Percentiles rank a stretch among this genome's conserved stretches.
Evolutionary conservation across 2,888 invertebrate species (phyloP).

Genomic region (Silvanus unidentatus): DNA sequence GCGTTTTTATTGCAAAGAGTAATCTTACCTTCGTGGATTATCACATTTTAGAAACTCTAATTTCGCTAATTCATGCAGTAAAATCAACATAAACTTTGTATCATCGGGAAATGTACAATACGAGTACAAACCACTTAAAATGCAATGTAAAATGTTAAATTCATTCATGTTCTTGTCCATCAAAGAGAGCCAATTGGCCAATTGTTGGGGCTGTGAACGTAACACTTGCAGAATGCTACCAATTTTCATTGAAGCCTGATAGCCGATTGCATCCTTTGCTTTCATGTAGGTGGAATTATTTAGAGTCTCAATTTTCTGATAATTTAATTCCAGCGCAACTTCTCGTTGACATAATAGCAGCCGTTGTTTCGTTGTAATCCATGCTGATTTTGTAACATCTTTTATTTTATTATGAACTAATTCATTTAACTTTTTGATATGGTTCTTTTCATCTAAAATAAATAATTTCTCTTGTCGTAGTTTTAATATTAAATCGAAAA

Average conservation of each 20-base stretch:
- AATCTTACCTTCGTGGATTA: slow-evolving; percentile 55
- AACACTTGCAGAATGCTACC: slow-evolving; percentile 65
- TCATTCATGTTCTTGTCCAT: slow-evolving; percentile 55
- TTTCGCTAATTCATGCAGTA: slow-evolving; percentile 63
- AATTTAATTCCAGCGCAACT: slow-evolving; percentile 64
- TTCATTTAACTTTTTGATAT: slow-evolving; percentile 71
- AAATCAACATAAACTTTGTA: slow-evolving; percentile 58
- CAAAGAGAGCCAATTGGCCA: slow-evolving; percentile 63
- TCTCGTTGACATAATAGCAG: slow-evolving; percentile 68
- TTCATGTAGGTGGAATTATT: slow-evolving; percentile 66
- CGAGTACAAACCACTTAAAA: slow-evolving; percentile 64
- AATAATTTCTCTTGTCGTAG: slow-evolving; percentile 81
- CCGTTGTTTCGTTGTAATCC: slow-evolving; percentile 83
- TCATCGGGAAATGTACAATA: slow-evolving; percentile 72
- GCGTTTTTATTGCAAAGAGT: too few relatives aligned
- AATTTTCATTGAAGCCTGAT: slow-evolving; percentile 64
- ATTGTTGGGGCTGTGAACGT: slow-evolving; percentile 61
- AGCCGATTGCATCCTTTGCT: slow-evolving; percentile 76
- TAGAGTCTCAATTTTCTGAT: slow-evolving; percentile 61
- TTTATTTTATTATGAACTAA: slow-evolving; percentile 59
- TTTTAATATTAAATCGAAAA: slow-evolving; percentile 57
- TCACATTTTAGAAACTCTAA: slow-evolving; percentile 66
- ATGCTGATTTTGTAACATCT: slow-evolving; percentile 66
- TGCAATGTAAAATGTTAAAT: slow-evolving; percentile 30
- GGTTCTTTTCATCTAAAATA: slow-evolving; percentile 77